phyloP scores from a whole-genome alignment of 1,140 invertebrate genomes.

The Drosophila pseudoobscura region DNA sequence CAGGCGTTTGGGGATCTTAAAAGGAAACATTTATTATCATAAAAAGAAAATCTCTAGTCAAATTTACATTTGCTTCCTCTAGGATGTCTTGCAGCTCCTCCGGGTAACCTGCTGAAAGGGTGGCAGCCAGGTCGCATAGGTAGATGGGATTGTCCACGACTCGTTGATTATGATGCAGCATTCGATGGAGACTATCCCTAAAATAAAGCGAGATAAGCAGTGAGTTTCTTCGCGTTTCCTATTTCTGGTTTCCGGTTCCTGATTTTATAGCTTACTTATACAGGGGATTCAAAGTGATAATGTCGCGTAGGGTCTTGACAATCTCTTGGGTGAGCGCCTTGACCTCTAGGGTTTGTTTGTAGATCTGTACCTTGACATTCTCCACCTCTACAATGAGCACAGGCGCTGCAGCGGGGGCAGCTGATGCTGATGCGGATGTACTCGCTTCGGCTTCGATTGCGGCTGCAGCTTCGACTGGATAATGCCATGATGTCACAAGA shows the following conservation, averaged over 20 bases:
- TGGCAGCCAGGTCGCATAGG: slow-evolving; percentile 97
- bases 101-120: slow-evolving; percentile 96
- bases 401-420: slow-evolving; percentile 51
- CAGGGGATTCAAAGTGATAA: slow-evolving; percentile 97
- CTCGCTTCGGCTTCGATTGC: no score
- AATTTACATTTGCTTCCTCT: slow-evolving; percentile 94
- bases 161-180: slow-evolving; percentile 96
- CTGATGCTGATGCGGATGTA: background rate
- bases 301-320: slow-evolving; percentile 98
- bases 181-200: slow-evolving; percentile 94
- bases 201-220: background rate
- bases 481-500: no score
- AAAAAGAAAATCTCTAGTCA: background rate
- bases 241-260: no score
- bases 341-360: slow-evolving; percentile 97
- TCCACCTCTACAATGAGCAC: slow-evolving; percentile 97
- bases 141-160: slow-evolving; percentile 99
- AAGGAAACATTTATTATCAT: background rate
- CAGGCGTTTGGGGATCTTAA: slow-evolving; percentile 95
- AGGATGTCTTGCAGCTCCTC: slow-evolving; percentile 96
- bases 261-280: slow-evolving; percentile 86
- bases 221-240: no score
- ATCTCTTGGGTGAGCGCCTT: slow-evolving; percentile 98
- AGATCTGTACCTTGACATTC: slow-evolving; percentile 94
- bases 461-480: background rate